Conservation (phyloP, 2,888 invertebrate species). For the Scaptomyza caliginosa region DNA sequence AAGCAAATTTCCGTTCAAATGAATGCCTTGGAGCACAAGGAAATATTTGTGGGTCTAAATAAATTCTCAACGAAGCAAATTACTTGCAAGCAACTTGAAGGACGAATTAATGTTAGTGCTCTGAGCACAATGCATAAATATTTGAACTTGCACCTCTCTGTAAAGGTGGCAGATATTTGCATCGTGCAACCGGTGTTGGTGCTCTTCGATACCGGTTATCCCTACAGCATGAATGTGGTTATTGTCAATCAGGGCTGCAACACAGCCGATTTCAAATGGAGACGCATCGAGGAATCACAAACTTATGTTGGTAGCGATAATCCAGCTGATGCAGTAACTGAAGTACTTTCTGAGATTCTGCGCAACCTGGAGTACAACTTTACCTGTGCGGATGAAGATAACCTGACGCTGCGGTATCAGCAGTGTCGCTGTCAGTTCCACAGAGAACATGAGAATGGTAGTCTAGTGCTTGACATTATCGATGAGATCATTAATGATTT, state of each 20-base stretch:
- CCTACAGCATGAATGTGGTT: conserved; percentile 50
- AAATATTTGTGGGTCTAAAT: conserved; percentile 67
- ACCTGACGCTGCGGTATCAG: conserved; percentile 67
- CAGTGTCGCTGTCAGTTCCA: conserved; percentile 64
- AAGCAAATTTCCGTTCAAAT: conserved; percentile 45
- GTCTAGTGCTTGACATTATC: conserved; percentile 59
- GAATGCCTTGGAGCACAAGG: conserved; percentile 48
- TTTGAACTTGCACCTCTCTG: conserved; percentile 48
- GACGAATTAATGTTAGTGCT: conserved; percentile 63
- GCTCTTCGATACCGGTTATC: conserved; percentile 65
- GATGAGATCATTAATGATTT: conserved; percentile 71
- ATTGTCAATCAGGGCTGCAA: conserved; percentile 68
- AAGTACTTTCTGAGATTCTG: conserved; percentile 74
- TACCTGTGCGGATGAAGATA: conserved; percentile 56
- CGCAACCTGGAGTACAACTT: conserved; percentile 70
- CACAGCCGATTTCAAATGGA: conserved; percentile 73
- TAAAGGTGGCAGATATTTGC: conserved; percentile 64
- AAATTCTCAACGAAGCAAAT: conserved; percentile 47
- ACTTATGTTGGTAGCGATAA: conserved; percentile 60
- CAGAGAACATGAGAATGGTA: conserved; percentile 32
- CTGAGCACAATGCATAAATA: conserved; percentile 56
- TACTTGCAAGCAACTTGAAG: conserved; percentile 60
- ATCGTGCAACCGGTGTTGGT: conserved; percentile 67
- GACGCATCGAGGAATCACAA: conserved; percentile 55
- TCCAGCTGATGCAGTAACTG: conserved; percentile 49